phyloP scores from a whole-genome alignment of 2,888 invertebrate genomes.

The Leptinotarsa peninsularis region DNA sequence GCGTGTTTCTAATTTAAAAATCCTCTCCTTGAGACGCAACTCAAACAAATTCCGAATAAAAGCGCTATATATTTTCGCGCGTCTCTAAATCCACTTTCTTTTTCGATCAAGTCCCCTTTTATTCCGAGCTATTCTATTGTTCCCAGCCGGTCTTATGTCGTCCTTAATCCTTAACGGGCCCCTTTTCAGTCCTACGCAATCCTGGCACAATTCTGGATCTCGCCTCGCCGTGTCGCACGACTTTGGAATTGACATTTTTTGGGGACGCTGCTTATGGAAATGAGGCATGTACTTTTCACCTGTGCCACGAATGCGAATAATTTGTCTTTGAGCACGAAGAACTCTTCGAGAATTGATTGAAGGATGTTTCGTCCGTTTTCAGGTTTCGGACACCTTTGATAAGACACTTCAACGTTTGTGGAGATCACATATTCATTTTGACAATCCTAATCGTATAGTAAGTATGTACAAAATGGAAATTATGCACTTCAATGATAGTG shows the following conservation, averaged over 20 bases:
- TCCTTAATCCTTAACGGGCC: constrained; percentile 45
- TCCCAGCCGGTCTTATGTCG: constrained; percentile 48
- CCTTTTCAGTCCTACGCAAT: constrained; percentile 20
- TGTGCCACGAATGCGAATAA: constrained; percentile 15
- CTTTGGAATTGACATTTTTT: constrained; percentile 13
- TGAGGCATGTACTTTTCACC: constrained; percentile 16
- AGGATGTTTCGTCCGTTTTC: not conserved
- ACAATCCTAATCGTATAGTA: no score
- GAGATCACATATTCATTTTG: no score
- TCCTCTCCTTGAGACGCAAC: constrained; percentile 45
- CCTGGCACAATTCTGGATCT: constrained; percentile 5
- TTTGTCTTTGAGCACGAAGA: not conserved
- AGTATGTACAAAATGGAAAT: no score
- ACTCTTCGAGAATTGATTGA: not conserved
- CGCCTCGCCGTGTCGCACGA: constrained; percentile 1
- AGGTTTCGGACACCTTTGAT: no score
- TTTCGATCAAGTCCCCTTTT: constrained; percentile 57
- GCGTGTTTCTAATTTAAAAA: constrained; percentile 49
- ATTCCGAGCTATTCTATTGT: constrained; percentile 49
- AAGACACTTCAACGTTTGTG: no score
- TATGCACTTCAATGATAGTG: no score
- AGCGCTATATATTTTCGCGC: constrained; percentile 53
- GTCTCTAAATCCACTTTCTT: constrained; percentile 58
- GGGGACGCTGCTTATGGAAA: constrained; percentile 5
- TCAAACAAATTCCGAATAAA: constrained; percentile 55